Percentiles rank a stretch among this genome's conserved stretches.
Evolutionary conservation across 2,888 invertebrate species (phyloP).

Genomic region (Caenorhabditis sp.): DNA sequence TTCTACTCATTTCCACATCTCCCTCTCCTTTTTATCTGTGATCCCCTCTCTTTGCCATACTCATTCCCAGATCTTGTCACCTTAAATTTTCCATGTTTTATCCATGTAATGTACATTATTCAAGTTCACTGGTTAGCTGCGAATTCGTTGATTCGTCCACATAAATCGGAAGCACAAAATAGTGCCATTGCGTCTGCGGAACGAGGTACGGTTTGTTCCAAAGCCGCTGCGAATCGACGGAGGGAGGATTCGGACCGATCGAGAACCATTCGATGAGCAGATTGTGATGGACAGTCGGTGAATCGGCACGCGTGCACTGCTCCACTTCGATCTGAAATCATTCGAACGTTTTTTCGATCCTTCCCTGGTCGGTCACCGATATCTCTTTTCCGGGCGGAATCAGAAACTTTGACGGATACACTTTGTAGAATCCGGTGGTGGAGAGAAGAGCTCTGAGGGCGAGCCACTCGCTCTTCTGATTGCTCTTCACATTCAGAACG

Average conservation of each 20-base stretch:
- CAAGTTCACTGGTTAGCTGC: neutral
- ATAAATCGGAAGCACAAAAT: conserved; percentile 51
- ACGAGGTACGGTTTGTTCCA: conserved; percentile 45
- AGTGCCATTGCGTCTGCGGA: conserved; percentile 40
- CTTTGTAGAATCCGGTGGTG: conserved; percentile 54
- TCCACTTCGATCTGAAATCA: conserved; percentile 37
- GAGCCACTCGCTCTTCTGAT: conserved; percentile 37
- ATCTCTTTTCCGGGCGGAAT: conserved; percentile 52
- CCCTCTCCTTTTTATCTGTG: neutral
- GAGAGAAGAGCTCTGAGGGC: conserved; percentile 38
- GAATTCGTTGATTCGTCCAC: conserved; percentile 26
- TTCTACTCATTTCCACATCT: neutral
- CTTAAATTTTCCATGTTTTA: neutral
- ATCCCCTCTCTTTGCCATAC: neutral
- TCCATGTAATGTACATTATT: conserved; percentile 1
- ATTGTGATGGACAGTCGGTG: conserved; percentile 24
- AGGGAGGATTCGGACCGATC: conserved; percentile 21
- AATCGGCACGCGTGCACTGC: conserved; percentile 20
- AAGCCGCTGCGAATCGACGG: conserved; percentile 22
- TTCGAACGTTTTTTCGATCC: neutral
- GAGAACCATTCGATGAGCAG: conserved; percentile 44
- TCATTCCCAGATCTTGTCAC: conserved; percentile 2
- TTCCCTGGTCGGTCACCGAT: too few relatives aligned
- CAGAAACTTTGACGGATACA: conserved; percentile 49
- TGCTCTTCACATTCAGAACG: conserved; percentile 37